Percentiles rank a stretch among this genome's conserved stretches.
Evolutionary conservation across 1,140 invertebrate genomes (phyloP).

Genomic region (Scaptomyza montana): DNA sequence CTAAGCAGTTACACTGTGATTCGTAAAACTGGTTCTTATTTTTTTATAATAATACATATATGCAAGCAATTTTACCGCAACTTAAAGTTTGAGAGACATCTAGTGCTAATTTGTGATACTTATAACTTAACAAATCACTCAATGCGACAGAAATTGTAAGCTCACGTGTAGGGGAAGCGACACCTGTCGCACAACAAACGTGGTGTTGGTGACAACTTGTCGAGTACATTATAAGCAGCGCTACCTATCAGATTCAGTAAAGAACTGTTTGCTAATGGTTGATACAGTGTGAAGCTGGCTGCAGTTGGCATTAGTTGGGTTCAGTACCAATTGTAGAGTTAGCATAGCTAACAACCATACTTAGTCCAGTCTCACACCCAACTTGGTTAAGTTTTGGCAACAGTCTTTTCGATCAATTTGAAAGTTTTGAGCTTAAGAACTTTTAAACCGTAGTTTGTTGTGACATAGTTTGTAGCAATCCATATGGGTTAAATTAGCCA

Average conservation of each 20-base stretch:
- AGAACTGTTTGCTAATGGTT: too few species aligned
- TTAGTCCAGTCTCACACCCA: too few species aligned
- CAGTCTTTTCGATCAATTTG: background rate
- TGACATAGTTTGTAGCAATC: background rate
- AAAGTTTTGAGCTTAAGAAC: background rate
- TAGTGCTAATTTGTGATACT: too few species aligned
- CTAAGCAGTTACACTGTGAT: too few species aligned
- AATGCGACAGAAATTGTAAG: too few species aligned
- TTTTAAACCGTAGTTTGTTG: background rate
- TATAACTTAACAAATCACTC: too few species aligned
- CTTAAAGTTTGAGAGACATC: background rate
- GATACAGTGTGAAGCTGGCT: slow-evolving; percentile 1
- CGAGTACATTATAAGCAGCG: background rate
- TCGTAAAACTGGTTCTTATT: too few species aligned
- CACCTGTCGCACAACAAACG: too few species aligned
- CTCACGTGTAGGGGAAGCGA: too few species aligned
- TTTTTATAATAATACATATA: too few species aligned
- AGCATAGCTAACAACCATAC: background rate
- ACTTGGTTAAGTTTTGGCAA: background rate
- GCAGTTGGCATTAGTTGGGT: background rate
- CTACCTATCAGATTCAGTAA: background rate
- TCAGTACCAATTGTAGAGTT: background rate
- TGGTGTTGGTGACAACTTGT: too few species aligned
- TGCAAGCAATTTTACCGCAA: too few species aligned
- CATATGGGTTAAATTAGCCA: background rate